Evolutionary conservation across 2,113 vertebrate species (phyloP), one percentile per base, ranked within the genome.

Genomic region (Motacilla tschutschensis): DNA sequence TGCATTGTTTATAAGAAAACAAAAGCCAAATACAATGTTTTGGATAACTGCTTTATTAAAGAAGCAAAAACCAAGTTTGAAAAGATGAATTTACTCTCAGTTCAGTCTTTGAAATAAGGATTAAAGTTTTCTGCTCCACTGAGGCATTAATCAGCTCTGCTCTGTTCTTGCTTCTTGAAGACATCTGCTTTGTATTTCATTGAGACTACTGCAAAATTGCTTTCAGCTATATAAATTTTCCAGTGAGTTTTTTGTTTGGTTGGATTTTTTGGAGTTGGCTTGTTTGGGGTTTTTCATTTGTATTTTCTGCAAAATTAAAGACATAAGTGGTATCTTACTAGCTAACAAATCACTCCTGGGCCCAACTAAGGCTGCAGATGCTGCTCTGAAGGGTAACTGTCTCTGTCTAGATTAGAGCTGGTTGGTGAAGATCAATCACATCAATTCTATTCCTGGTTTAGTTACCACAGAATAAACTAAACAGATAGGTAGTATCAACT

Each of bases 181-280:
- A 38, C 85, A 55, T 55, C 54, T 91, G 89, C 58, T 89, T 80
- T 54, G 44, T 33, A 88, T 90, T 90, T 90, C 41, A 9, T 28
- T 1, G 0, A 40, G 33, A 66, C 64, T 64, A 70, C 85, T 85
- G 60, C 57, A 74, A 62, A 90, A 87, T 74, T 77, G 21, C 57
- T 90, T 87, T 74, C 38, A 79, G 72, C 53, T 79, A n/a, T 79
- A 33, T 33, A 33, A 72, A 50, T 69, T 90, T 86, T 85, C 18
- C 33, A 59, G 41, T 44, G 73, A 40, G 7, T 22, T 33, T 79
- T 80, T 25, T 24, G 9, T 36, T 70, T 36, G 9, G 4, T 55
- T 66, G 53, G 17, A 16, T 17, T 57, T 72, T 82, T 58, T 17
- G 7, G 18, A 14, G 11, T 62, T 59, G 28, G 3, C n/a, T 44